Percentiles rank a stretch among this genome's conserved stretches.
Conservation (phyloP, 2,113 vertebrate genomes). For the Podarcis raffonei region DNA sequence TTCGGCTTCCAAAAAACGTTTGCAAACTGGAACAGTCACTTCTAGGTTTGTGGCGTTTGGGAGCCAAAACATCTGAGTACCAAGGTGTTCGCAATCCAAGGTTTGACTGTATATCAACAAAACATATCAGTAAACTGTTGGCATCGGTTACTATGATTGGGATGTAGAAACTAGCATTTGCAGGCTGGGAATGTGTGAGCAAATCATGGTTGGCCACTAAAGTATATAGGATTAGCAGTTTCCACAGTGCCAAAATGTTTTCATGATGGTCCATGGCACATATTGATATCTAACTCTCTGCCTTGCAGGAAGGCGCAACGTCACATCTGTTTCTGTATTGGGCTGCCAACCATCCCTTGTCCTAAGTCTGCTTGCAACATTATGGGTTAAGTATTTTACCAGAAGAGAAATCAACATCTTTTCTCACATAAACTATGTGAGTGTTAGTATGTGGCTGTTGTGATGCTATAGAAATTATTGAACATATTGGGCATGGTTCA, state of each 20-base stretch:
- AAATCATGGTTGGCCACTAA: not conserved
- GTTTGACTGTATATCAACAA: too few species aligned
- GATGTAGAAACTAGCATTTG: not conserved
- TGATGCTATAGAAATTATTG: not conserved
- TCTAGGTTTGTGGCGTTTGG: too few species aligned
- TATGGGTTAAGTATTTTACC: not conserved
- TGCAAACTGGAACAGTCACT: too few species aligned
- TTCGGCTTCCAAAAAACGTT: too few species aligned
- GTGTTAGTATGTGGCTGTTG: not conserved
- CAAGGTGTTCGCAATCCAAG: too few species aligned
- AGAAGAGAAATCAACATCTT: not conserved
- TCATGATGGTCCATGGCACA: not conserved
- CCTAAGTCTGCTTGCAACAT: not conserved
- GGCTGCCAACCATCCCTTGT: not conserved
- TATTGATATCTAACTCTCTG: not conserved
- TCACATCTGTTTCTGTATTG: not conserved
- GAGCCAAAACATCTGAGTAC: too few species aligned
- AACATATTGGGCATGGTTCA: not conserved
- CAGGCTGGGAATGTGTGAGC: not conserved
- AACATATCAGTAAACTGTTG: too few species aligned
- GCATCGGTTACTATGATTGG: too few species aligned
- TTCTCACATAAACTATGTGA: not conserved
- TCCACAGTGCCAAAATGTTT: not conserved
- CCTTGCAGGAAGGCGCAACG: not conserved
- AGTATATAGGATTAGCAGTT: not conserved